phyloP scores from a whole-genome alignment of 2,113 vertebrate genomes.

The Dolichallabes microphthalmus region DNA sequence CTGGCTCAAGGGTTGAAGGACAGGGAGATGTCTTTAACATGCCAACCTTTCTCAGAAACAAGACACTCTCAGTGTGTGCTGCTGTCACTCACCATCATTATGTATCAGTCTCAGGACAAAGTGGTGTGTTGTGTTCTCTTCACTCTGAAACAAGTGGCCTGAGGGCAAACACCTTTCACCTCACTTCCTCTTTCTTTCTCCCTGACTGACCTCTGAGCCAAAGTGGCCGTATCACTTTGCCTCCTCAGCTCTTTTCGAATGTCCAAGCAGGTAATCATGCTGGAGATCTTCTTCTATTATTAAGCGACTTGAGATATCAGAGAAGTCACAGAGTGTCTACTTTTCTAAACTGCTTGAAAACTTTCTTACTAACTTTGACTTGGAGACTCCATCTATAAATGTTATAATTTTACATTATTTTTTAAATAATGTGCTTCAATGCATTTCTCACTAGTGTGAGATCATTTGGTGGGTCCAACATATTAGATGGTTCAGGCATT shows the following conservation, averaged over 20 bases:
- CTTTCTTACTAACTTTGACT: not conserved
- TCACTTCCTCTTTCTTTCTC: not conserved
- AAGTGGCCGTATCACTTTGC: not conserved
- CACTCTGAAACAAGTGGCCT: not conserved
- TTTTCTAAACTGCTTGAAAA: not conserved
- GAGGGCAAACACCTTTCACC: no score
- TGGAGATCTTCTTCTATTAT: not conserved
- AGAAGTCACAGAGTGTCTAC: not conserved
- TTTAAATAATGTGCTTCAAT: no score
- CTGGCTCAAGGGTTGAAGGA: not conserved
- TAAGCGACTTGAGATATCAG: not conserved
- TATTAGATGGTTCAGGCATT: not conserved
- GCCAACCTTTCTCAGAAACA: not conserved
- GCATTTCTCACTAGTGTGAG: no score
- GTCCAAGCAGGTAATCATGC: not conserved
- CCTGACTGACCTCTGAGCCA: not conserved
- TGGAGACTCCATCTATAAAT: not conserved
- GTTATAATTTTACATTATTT: no score
- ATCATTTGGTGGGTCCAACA: no score
- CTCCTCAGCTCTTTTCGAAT: not conserved
- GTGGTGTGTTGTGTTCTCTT: not conserved
- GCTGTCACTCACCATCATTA: constrained; percentile 13
- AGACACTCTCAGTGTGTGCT: not conserved
- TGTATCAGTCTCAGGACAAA: not conserved
- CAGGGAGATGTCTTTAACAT: not conserved